Conservation (phyloP, 1,140 invertebrate species). For the Zaprionus camerounensis region DNA sequence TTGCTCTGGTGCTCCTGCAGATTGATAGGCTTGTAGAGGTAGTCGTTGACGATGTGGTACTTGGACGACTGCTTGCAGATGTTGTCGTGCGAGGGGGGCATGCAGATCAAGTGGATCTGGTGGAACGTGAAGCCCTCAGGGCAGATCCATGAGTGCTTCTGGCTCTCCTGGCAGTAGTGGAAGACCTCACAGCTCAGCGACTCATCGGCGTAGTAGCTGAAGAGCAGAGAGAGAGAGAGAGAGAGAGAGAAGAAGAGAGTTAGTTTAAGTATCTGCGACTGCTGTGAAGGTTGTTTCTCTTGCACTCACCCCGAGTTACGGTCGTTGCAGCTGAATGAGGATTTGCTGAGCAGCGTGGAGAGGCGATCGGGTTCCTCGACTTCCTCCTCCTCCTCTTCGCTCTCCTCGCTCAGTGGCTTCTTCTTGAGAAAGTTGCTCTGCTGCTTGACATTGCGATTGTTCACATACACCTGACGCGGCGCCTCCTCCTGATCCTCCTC, state of each 20-base stretch:
- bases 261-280: neutral
- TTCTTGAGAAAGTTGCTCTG: slow-evolving; percentile 76
- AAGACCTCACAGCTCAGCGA: slow-evolving; percentile 95
- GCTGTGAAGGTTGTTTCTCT: neutral
- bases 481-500: slow-evolving; percentile 83
- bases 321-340: slow-evolving; percentile 91
- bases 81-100: slow-evolving; percentile 94
- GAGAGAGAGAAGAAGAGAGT: neutral
- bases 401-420: slow-evolving; percentile 75
- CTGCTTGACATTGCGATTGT: slow-evolving; percentile 73
- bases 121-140: slow-evolving; percentile 96
- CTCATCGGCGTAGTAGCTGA: slow-evolving; percentile 94
- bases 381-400: slow-evolving; percentile 87
- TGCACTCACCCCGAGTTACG: slow-evolving; percentile 89
- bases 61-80: slow-evolving; percentile 95
- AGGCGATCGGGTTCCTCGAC: slow-evolving; percentile 94
- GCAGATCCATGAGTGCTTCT: slow-evolving; percentile 96
- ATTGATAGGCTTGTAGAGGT: slow-evolving; percentile 94
- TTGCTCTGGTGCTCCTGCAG: slow-evolving; percentile 91
- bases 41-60: slow-evolving; percentile 97
- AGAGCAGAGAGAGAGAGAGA: neutral
- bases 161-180: slow-evolving; percentile 96
- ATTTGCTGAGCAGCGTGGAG: slow-evolving; percentile 90
- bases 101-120: slow-evolving; percentile 96
- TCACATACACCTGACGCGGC: slow-evolving; percentile 71